phyloP scores from a whole-genome alignment of 2,888 invertebrate genomes.

The Malthinus seriepunctatus region DNA sequence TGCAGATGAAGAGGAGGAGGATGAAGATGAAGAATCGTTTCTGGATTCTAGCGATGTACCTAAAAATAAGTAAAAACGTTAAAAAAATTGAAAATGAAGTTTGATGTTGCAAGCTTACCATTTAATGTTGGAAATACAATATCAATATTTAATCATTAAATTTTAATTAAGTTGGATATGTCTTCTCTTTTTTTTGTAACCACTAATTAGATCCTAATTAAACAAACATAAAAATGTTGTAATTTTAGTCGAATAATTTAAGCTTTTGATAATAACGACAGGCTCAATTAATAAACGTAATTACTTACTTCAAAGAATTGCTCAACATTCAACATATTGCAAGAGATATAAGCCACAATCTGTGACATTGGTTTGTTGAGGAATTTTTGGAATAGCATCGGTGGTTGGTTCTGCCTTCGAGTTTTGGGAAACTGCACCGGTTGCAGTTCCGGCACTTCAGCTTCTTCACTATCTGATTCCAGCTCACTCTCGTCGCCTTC shows the following conservation, averaged over 20 bases:
- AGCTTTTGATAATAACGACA: too few relatives aligned
- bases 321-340: slow-evolving; percentile 96
- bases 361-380: slow-evolving; percentile 96
- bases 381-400: slow-evolving; percentile 82
- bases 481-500: slow-evolving; percentile 77
- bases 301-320: slow-evolving; percentile 83
- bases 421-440: too few relatives aligned
- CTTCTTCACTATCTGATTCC: slow-evolving; percentile 55
- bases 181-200: slow-evolving; percentile 86
- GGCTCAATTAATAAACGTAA: too few relatives aligned
- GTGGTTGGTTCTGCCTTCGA: slow-evolving; percentile 46
- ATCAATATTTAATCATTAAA: slow-evolving; percentile 74
- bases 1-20: too few relatives aligned
- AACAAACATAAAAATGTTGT: neutral
- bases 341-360: slow-evolving; percentile 96
- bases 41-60: slow-evolving; percentile 59
- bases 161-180: slow-evolving; percentile 76
- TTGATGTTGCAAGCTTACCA: slow-evolving; percentile 56
- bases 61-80: slow-evolving; percentile 41
- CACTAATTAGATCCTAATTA: slow-evolving; percentile 75
- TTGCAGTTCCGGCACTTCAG: too few relatives aligned
- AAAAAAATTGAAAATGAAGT: neutral
- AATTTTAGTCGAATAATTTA: neutral
- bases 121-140: slow-evolving; percentile 77
- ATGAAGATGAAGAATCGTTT: slow-evolving; percentile 28